Evolutionary conservation across 2,888 invertebrate genomes (phyloP).

Genomic region (Catocala sponsa): DNA sequence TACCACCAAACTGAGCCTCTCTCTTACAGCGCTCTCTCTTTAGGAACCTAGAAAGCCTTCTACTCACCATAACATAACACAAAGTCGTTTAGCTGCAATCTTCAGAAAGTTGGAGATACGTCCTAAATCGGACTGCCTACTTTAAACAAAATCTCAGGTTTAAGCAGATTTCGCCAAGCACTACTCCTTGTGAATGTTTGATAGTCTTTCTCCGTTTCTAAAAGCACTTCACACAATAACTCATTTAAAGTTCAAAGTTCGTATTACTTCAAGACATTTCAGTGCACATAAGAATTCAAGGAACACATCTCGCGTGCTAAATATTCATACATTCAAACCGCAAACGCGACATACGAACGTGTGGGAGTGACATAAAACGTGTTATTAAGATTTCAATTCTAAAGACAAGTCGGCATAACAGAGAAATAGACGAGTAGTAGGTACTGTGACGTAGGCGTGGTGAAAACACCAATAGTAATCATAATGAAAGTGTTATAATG

Average conservation of each 20-base stretch:
- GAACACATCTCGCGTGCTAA: constrained; percentile 41
- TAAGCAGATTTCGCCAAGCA: too few relatives aligned
- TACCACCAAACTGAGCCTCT: too few relatives aligned
- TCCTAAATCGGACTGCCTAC: too few relatives aligned
- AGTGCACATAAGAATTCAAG: constrained; percentile 47
- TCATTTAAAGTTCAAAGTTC: constrained; percentile 41
- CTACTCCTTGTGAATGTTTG: too few relatives aligned
- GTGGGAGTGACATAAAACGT: constrained; percentile 66
- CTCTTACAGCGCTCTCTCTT: too few relatives aligned
- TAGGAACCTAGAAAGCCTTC: too few relatives aligned
- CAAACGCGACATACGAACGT: constrained; percentile 48
- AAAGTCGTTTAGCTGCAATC: too few relatives aligned
- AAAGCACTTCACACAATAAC: constrained; percentile 26
- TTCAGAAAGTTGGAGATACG: too few relatives aligned
- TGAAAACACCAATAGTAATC: constrained; percentile 42
- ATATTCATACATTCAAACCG: constrained; percentile 54
- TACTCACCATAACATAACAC: too few relatives aligned
- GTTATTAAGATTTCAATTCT: constrained; percentile 74
- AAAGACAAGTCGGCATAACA: constrained; percentile 59
- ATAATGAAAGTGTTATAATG: constrained; percentile 42
- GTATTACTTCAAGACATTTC: constrained; percentile 47
- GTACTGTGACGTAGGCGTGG: constrained; percentile 42
- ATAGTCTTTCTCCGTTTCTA: too few relatives aligned
- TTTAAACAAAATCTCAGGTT: too few relatives aligned
- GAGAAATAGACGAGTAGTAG: constrained; percentile 45